Conservation (phyloP, 2,113 vertebrate genomes). For the Lampris megalopsis region DNA sequence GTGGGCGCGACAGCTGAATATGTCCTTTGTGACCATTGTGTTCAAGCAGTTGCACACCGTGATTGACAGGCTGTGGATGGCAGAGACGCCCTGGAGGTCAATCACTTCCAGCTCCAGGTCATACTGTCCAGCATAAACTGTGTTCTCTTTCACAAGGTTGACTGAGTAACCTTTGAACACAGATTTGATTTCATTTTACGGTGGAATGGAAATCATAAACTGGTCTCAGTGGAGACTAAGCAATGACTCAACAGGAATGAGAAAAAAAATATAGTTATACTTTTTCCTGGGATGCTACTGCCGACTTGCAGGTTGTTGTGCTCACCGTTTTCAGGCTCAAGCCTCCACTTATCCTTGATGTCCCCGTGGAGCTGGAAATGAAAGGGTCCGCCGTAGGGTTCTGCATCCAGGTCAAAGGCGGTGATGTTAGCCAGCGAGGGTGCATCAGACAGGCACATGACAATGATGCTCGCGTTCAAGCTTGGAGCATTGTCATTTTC, state of each 20-base stretch:
- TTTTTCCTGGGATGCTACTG: too few relatives aligned
- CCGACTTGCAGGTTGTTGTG: too few relatives aligned
- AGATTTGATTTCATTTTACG: not conserved
- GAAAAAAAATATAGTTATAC: too few relatives aligned
- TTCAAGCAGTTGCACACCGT: slow-evolving; percentile 72
- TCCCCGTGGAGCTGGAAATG: slow-evolving; percentile 53
- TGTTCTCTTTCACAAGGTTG: slow-evolving; percentile 58
- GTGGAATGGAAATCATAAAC: too few relatives aligned
- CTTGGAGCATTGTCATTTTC: slow-evolving; percentile 63
- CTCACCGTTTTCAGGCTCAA: slow-evolving; percentile 47
- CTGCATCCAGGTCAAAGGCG: slow-evolving; percentile 52
- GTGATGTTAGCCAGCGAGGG: slow-evolving; percentile 41
- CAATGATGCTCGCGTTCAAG: not conserved
- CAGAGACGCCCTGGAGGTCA: slow-evolving; percentile 55
- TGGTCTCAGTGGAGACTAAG: too few relatives aligned
- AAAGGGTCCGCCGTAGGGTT: slow-evolving; percentile 61
- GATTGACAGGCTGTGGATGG: slow-evolving; percentile 65
- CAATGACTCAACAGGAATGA: too few relatives aligned
- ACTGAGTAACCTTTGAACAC: slow-evolving; percentile 56
- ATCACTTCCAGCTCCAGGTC: slow-evolving; percentile 59
- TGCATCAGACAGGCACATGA: slow-evolving; percentile 51
- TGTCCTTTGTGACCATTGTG: not conserved
- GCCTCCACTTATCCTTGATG: slow-evolving; percentile 50
- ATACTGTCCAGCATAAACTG: slow-evolving; percentile 43
- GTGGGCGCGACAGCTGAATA: slow-evolving; percentile 25